Evolutionary conservation across 2,113 vertebrate genomes (phyloP).

Genomic region (Balaenoptera acutorostrata): DNA sequence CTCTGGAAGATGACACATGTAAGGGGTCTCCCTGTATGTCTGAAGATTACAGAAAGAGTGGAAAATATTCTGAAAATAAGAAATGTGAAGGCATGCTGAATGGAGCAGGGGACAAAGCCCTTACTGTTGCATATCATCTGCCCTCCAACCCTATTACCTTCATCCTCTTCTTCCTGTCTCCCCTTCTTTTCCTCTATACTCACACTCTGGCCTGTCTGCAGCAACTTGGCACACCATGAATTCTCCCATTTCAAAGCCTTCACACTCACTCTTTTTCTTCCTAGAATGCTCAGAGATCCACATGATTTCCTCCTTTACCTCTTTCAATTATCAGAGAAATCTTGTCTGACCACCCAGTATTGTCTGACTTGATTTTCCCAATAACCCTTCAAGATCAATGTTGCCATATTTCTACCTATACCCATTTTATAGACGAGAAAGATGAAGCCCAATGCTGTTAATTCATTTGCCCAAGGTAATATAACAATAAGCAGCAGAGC

Average conservation of each 20-base stretch:
- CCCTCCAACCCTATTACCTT: neutral
- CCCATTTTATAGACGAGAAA: neutral
- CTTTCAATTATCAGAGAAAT: neutral
- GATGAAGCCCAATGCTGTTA: neutral
- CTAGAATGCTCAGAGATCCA: neutral
- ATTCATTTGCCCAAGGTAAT: neutral
- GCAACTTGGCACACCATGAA: neutral
- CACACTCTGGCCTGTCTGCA: neutral
- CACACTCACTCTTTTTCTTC: neutral
- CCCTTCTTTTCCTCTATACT: neutral
- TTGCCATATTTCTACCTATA: neutral
- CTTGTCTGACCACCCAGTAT: neutral
- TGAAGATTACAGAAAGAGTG: neutral
- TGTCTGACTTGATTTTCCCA: neutral
- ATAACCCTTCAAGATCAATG: neutral
- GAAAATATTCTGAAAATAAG: neutral
- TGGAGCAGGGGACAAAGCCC: neutral
- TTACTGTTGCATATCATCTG: neutral
- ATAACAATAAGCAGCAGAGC: neutral
- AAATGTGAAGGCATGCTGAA: neutral
- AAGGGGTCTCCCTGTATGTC: neutral
- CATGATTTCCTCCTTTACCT: neutral
- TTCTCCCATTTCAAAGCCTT: neutral
- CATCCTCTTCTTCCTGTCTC: neutral
- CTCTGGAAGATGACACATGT: neutral